phyloP scores from a whole-genome alignment of 2,888 invertebrate species.

The Beris chalybata region DNA sequence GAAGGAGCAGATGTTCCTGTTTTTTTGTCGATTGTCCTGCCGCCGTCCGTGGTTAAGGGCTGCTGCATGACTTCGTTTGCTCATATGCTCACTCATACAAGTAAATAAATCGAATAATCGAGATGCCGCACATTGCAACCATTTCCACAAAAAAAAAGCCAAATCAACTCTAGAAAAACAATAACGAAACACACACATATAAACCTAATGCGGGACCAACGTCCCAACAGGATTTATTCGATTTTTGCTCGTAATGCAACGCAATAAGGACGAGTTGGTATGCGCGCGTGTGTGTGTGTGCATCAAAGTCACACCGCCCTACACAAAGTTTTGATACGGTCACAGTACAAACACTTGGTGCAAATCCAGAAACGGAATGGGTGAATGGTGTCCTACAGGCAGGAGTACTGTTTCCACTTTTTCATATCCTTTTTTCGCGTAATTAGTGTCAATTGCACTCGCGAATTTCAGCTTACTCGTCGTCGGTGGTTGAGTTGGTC shows the following conservation, averaged over 20 bases:
- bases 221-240: no score
- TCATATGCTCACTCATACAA: constrained; percentile 21
- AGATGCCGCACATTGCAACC: not conserved
- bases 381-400: not conserved
- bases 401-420: constrained; percentile 12
- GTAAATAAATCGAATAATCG: constrained; percentile 28
- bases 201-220: no score
- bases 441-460: constrained; percentile 26
- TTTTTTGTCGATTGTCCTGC: constrained; percentile 32
- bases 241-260: no score
- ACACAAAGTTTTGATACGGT: not conserved
- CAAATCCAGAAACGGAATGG: constrained; percentile 1
- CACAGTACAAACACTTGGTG: not conserved
- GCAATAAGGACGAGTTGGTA: no score
- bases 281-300: not conserved
- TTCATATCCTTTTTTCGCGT: constrained; percentile 1
- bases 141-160: no score
- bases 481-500: no score
- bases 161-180: no score
- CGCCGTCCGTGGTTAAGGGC: constrained; percentile 17
- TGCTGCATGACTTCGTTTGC: constrained; percentile 24
- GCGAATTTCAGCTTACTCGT: constrained; percentile 15
- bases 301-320: no score
- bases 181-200: no score
- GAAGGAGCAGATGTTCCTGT: constrained; percentile 37